Evolutionary conservation across 2,797 vertebrate species (phyloP).

Genomic region (Phrynocephalus guinanensis): DNA sequence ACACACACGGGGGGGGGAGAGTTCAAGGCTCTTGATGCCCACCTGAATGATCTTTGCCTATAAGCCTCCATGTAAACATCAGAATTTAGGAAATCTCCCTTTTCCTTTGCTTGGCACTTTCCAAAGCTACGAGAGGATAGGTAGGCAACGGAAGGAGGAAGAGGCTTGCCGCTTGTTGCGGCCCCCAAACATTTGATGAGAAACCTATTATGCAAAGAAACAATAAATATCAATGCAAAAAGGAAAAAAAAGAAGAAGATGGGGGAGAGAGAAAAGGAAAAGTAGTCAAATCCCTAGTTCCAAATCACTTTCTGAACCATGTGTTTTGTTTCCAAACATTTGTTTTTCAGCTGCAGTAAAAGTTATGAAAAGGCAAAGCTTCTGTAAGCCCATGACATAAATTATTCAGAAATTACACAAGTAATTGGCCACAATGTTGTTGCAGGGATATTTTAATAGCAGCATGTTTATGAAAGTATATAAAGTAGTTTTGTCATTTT

Average conservation of each 20-base stretch:
- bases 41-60: slow-evolving; percentile 76
- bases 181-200: slow-evolving; percentile 78
- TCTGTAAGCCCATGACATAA: neutral
- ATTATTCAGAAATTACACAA: neutral
- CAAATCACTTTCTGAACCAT: neutral
- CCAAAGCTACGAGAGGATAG: slow-evolving; percentile 53
- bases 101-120: slow-evolving; percentile 72
- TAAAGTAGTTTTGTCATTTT: no score
- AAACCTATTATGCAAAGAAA: slow-evolving; percentile 71
- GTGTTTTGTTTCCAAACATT: neutral
- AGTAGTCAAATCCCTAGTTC: neutral
- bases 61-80: slow-evolving; percentile 76
- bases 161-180: slow-evolving; percentile 51
- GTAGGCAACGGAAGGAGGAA: slow-evolving; percentile 75
- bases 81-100: slow-evolving; percentile 76
- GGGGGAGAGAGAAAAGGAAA: no score
- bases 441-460: neutral
- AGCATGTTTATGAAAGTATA: no score
- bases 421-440: neutral
- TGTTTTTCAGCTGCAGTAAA: neutral
- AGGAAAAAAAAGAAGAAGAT: no score
- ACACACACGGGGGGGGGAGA: no score
- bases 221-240: neutral
- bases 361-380: neutral
- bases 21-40: neutral